Percentiles rank a stretch among this genome's conserved stretches.
Evolutionary conservation across 53 echinoderm and acorn worm species (phyloP).

Genomic region (Astropecten irregularis): DNA sequence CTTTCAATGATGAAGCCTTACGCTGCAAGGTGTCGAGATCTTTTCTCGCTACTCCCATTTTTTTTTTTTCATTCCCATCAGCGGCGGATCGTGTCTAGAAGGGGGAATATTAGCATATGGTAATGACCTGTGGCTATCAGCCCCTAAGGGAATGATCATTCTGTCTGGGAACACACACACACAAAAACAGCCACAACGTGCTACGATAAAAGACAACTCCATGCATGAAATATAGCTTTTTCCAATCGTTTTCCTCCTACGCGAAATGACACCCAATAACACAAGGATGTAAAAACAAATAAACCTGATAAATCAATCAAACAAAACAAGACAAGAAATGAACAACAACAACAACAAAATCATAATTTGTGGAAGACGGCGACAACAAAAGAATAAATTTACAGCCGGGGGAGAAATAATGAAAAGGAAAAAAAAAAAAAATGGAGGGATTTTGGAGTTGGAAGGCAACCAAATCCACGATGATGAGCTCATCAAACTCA

Average conservation of each 20-base stretch:
- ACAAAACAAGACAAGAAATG: neutral
- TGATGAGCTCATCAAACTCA: constrained; percentile 30
- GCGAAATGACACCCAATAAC: no score
- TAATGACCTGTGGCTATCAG: constrained; percentile 28
- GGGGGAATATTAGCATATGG: no score
- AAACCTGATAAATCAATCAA: no score
- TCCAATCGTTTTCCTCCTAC: neutral
- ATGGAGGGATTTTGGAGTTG: neutral
- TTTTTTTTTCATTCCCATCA: neutral
- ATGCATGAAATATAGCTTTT: constrained; percentile 25
- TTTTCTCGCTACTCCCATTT: neutral
- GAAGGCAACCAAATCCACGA: neutral
- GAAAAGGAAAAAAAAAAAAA: neutral
- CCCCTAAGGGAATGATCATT: neutral
- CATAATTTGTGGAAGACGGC: no score
- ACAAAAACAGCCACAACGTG: neutral
- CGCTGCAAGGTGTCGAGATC: neutral
- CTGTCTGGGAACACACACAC: neutral
- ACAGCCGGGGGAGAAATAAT: no score
- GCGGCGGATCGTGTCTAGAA: neutral
- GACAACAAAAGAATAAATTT: neutral
- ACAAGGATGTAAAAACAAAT: no score
- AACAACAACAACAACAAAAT: no score
- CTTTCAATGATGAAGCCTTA: constrained; percentile 26
- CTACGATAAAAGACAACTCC: constrained; percentile 16